phyloP scores from a whole-genome alignment of 2,113 vertebrate species.

The Octodon degus region DNA sequence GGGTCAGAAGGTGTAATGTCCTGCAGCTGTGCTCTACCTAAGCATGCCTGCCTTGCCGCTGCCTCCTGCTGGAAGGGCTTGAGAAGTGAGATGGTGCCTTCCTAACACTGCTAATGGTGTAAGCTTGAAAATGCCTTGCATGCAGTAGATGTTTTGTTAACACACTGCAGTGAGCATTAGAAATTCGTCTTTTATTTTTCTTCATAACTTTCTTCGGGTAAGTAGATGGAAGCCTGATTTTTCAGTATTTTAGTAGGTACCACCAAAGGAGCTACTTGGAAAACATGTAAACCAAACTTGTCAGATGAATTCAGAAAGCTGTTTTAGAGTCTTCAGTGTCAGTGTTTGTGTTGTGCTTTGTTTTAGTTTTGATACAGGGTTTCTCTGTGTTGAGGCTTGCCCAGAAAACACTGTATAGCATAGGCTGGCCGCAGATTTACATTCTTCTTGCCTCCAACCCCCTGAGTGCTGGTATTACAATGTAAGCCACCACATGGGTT shows the following conservation, averaged over 20 bases:
- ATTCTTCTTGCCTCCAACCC: background rate
- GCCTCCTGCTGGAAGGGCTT: background rate
- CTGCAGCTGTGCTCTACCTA: background rate
- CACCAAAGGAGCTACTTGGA: slow-evolving; percentile 27
- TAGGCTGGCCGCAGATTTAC: background rate
- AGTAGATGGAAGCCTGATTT: background rate
- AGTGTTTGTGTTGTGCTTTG: background rate
- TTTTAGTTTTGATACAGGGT: background rate
- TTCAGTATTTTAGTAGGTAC: background rate
- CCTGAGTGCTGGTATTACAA: background rate
- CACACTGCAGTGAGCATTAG: background rate
- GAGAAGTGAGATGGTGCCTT: background rate
- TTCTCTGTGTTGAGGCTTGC: background rate
- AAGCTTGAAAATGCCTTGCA: slow-evolving; percentile 24
- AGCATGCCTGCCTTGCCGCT: background rate
- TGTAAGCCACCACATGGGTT: background rate
- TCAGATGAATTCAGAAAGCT: slow-evolving; percentile 20
- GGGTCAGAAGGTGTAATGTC: fast-evolving
- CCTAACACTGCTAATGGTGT: background rate
- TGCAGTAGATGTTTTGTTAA: slow-evolving; percentile 3
- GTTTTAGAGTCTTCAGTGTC: background rate
- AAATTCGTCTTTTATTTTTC: background rate
- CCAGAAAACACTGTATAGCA: background rate
- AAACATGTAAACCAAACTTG: slow-evolving; percentile 6
- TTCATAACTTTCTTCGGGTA: background rate